phyloP scores from a whole-genome alignment of 2,888 invertebrate species.

The Coremacera marginata region DNA sequence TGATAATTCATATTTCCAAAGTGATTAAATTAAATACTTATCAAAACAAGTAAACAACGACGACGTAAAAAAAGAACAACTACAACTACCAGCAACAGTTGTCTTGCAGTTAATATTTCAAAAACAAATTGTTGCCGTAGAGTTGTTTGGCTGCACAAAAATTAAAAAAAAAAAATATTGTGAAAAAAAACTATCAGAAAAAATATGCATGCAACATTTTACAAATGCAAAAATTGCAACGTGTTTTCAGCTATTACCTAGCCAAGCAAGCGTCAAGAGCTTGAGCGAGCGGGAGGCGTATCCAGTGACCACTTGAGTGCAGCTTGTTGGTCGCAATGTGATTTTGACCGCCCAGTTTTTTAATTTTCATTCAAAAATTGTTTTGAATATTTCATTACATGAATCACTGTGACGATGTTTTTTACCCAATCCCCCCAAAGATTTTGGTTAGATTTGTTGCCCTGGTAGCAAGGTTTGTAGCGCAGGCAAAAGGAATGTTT shows the following conservation, averaged over 20 bases:
- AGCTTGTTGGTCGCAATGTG: slow-evolving; percentile 9
- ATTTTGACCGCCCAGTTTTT: slow-evolving; percentile 18
- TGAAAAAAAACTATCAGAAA: too few species aligned
- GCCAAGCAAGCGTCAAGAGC: neutral
- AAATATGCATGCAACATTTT: too few species aligned
- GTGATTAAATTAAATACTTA: slow-evolving; percentile 23
- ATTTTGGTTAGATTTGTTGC: too few species aligned
- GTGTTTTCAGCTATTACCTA: too few species aligned
- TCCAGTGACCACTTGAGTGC: neutral
- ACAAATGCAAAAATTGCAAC: too few species aligned
- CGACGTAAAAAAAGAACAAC: slow-evolving; percentile 4
- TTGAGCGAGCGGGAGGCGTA: too few species aligned
- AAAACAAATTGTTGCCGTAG: neutral
- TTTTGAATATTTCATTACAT: slow-evolving; percentile 14
- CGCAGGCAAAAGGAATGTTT: too few species aligned
- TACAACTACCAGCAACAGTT: slow-evolving; percentile 5
- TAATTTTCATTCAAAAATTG: slow-evolving; percentile 18
- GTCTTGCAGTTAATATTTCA: neutral
- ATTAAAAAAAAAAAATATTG: too few species aligned
- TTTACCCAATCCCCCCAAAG: too few species aligned
- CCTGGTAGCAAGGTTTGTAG: too few species aligned
- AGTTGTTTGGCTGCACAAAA: too few species aligned
- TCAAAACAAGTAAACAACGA: neutral
- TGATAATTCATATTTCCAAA: slow-evolving; percentile 9
- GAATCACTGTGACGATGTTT: neutral